Evolutionary conservation across 2,797 vertebrate genomes (phyloP), one percentile per base, ranked within the genome.

Genomic region (Gallinago nigripennis): DNA sequence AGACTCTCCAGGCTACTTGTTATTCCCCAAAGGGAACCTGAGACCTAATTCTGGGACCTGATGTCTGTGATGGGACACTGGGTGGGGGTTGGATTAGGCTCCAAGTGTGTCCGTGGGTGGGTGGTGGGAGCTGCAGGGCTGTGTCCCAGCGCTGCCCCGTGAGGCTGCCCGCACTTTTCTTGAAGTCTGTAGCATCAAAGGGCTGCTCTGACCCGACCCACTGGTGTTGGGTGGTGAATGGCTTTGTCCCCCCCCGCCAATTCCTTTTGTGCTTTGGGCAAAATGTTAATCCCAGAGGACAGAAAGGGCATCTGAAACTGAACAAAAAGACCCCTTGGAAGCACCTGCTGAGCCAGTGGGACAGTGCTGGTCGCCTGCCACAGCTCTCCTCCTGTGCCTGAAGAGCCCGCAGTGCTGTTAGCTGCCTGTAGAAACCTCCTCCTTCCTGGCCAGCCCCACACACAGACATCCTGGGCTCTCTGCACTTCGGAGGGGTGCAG

Each of bases 261-360:
- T 24, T 86, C 37, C 37, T 92, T 92, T 58, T 68, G 53, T 61
- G 37, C 54, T 92, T 80, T 37, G 61, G 50, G 57, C 70, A 86
- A 70, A 60, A 41, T 8, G 3, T 69, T 88, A 41, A 64, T 66
- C 88, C 64, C 30, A 54, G 68, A 71, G 61, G 45, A 76, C 69
- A 85, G 75, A 92, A 94, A 82, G 27, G 31, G 48, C 33, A 8
- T 61, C 85, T 81, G 64, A 84, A 92, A 91, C 18, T 7, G 69
- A 89, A 53, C n/a, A 73, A 35, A 84, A 88, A 39, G 60, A 31
- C 41, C 27, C 43, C 2, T 0, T 69, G 76, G 82, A 95, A 92
- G 71, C 64, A 48, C 41, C 48, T 45, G 41, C 77, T 70, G 51
- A 93, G 58, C 76, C 88, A 89, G 11, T 69, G 88, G 72, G 66